phyloP scores from a whole-genome alignment of 2,888 invertebrate genomes.

The Apodemia mormo region DNA sequence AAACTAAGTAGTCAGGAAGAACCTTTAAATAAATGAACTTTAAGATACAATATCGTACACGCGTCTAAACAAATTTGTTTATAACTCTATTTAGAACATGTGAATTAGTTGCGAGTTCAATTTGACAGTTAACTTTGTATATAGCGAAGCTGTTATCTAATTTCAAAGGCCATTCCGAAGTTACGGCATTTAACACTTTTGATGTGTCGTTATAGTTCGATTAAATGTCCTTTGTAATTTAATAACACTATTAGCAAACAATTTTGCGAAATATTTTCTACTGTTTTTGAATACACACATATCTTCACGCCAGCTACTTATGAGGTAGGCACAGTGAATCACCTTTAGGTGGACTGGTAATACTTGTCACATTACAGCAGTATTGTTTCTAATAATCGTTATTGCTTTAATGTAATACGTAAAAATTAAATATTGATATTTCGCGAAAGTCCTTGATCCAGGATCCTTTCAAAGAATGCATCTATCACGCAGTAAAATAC shows the following conservation, averaged over 20 bases:
- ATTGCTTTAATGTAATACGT: no score
- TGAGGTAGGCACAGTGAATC: no score
- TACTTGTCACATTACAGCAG: no score
- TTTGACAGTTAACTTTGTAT: background rate
- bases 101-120: background rate
- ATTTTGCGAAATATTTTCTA: background rate
- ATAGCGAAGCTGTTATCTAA: constrained; percentile 4
- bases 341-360: no score
- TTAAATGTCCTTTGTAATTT: background rate
- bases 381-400: no score
- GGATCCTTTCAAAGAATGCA: no score
- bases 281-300: no score
- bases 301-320: no score
- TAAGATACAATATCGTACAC: background rate
- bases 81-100: background rate
- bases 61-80: background rate
- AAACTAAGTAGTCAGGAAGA: no score
- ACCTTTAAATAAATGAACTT: background rate
- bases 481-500: no score
- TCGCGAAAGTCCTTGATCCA: no score
- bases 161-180: constrained; percentile 6
- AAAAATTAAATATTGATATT: no score
- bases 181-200: constrained; percentile 9
- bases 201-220: constrained; percentile 7
- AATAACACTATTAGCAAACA: background rate